Conservation (phyloP, 2,113 vertebrate species). For the Microtus montanus region DNA sequence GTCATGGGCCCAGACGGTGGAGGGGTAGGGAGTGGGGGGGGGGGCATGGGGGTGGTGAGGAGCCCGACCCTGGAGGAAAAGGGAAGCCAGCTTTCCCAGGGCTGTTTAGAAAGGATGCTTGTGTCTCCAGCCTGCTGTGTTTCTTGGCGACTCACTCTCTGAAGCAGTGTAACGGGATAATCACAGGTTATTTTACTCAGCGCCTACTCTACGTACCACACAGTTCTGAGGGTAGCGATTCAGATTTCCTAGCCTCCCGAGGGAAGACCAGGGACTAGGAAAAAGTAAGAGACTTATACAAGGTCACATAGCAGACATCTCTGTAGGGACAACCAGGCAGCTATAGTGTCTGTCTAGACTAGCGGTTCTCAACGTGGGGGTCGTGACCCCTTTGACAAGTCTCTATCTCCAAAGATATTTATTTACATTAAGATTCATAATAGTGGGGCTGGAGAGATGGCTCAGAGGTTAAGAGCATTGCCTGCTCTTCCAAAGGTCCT, state of each 20-base stretch:
- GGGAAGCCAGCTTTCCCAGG: not conserved
- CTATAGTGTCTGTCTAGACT: not conserved
- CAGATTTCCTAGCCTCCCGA: not conserved
- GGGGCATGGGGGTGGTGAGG: too few relatives aligned
- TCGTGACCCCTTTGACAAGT: not conserved
- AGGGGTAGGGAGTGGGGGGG: rapidly evolving
- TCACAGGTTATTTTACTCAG: rapidly evolving
- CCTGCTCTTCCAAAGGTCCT: too few relatives aligned
- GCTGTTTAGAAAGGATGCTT: not conserved
- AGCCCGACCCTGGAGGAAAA: rapidly evolving
- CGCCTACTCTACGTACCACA: not conserved
- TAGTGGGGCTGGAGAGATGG: too few relatives aligned
- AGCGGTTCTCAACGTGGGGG: not conserved
- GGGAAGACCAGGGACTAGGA: not conserved
- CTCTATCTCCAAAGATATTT: not conserved
- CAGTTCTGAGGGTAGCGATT: rapidly evolving
- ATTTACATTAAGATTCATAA: not conserved
- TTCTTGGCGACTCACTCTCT: not conserved
- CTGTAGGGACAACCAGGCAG: not conserved
- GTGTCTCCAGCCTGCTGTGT: not conserved
- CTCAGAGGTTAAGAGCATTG: too few relatives aligned
- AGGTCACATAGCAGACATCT: not conserved
- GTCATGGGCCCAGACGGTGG: not conserved
- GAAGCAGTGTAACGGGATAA: not conserved
- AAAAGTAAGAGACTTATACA: not conserved